phyloP scores from a whole-genome alignment of 2,797 vertebrate species.

The Cygnus olor region DNA sequence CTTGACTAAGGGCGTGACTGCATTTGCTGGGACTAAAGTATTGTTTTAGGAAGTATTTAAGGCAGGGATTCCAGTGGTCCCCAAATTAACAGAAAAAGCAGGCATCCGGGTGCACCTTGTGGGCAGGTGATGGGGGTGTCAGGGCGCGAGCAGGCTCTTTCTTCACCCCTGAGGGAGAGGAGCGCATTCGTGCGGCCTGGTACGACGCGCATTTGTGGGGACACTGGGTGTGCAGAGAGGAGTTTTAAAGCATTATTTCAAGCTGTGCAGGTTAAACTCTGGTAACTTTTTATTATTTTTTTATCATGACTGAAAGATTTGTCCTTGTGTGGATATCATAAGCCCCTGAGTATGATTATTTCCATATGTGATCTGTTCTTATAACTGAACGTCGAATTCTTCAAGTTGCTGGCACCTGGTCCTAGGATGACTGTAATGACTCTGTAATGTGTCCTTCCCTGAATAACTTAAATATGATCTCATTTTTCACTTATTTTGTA shows the following conservation, averaged over 20 bases:
- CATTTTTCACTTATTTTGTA: slow-evolving; percentile 41
- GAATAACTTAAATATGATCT: slow-evolving; percentile 11
- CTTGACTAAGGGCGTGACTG: neutral
- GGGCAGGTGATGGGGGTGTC: neutral
- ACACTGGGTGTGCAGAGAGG: accelerated
- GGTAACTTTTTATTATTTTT: neutral
- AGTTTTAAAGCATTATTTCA: neutral
- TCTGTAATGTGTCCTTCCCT: neutral
- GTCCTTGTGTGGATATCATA: neutral
- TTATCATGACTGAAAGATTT: neutral
- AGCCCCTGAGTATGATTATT: neutral
- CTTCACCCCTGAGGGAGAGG: neutral
- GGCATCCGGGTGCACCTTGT: neutral
- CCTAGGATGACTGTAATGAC: neutral
- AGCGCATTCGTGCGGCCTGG: neutral
- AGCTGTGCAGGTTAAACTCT: neutral
- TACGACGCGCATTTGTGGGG: neutral
- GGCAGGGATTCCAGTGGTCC: neutral
- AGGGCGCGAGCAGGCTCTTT: neutral
- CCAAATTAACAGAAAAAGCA: neutral
- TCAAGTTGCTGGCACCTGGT: neutral
- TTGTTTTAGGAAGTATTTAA: neutral
- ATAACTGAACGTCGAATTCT: neutral
- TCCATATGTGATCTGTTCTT: neutral
- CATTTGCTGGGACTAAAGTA: neutral